These are phyloP conservation scores for Platerodrilus igneus DNA, from an alignment of 2,888 invertebrate species.

Conservation along the genomic window DNA sequence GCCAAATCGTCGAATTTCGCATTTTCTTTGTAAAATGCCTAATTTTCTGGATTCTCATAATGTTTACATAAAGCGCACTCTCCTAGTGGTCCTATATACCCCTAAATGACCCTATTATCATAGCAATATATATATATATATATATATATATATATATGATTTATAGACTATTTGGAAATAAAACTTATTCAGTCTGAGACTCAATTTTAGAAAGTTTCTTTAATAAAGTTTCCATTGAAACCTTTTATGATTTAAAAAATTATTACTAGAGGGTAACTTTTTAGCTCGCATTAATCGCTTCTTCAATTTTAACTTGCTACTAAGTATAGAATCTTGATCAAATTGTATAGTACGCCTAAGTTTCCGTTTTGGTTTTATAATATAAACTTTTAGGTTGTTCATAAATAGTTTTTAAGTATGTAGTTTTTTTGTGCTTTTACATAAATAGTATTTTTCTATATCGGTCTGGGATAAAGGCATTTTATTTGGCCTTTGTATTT, in stretches of 20 bases:
- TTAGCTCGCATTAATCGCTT: constrained; percentile 13
- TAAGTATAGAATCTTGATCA: constrained; percentile 6
- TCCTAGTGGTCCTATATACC: no score
- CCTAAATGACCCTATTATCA: no score
- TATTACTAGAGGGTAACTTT: constrained; percentile 12
- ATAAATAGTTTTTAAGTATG: constrained; percentile 17
- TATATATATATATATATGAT: no score
- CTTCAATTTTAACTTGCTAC: constrained; percentile 11
- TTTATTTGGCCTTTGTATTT: not conserved
- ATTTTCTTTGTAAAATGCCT: no score
- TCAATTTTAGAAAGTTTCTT: constrained; percentile 13
- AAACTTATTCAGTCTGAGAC: no score
- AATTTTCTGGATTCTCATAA: no score
- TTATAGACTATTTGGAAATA: no score
- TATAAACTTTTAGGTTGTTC: constrained; percentile 14
- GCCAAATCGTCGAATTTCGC: no score
- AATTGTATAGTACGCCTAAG: constrained; percentile 13
- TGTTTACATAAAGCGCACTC: no score
- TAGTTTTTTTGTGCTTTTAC: constrained; percentile 15
- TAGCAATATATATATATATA: no score
- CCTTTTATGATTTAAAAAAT: constrained; percentile 14
- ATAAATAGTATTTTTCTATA: constrained; percentile 15
- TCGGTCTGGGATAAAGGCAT: no score
- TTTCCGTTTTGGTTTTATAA: constrained; percentile 8
- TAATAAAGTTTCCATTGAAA: constrained; percentile 15